These are phyloP conservation scores for Metopia argyrocephala DNA, from an alignment of 2,888 invertebrate species.

Conservation along the genomic window DNA sequence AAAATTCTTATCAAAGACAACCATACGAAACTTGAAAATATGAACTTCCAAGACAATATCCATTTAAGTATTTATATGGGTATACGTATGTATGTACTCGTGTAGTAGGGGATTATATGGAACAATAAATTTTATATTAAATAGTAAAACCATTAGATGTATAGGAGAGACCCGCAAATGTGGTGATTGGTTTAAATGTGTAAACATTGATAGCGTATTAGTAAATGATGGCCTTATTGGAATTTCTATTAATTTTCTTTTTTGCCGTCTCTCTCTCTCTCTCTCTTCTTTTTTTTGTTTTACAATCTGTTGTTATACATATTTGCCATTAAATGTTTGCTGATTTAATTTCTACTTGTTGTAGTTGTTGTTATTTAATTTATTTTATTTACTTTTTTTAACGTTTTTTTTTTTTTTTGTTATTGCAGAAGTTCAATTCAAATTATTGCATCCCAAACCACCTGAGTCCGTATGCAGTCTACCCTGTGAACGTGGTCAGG, in stretches of 20 bases:
- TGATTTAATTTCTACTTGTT: constrained; percentile 36
- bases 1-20: constrained; percentile 45
- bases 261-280: neutral
- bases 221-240: neutral
- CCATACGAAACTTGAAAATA: constrained; percentile 5
- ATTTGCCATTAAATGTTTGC: constrained; percentile 21
- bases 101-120: constrained; percentile 23
- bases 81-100: constrained; percentile 6
- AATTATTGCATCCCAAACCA: constrained; percentile 86
- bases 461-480: constrained; percentile 95
- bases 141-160: neutral
- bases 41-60: neutral
- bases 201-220: neutral
- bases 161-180: neutral
- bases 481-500: constrained; percentile 92
- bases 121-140: constrained; percentile 16
- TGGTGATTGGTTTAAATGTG: neutral
- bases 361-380: neutral
- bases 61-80: neutral
- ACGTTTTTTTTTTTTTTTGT: constrained; percentile 9
- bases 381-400: constrained; percentile 8
- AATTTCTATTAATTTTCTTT: neutral
- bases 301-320: constrained; percentile 41
- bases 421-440: constrained; percentile 88
- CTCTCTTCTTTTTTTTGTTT: neutral